Evolutionary conservation across 2,888 invertebrate species (phyloP), one percentile per base, ranked within the genome.

Genomic region (Drosophila tripunctata): DNA sequence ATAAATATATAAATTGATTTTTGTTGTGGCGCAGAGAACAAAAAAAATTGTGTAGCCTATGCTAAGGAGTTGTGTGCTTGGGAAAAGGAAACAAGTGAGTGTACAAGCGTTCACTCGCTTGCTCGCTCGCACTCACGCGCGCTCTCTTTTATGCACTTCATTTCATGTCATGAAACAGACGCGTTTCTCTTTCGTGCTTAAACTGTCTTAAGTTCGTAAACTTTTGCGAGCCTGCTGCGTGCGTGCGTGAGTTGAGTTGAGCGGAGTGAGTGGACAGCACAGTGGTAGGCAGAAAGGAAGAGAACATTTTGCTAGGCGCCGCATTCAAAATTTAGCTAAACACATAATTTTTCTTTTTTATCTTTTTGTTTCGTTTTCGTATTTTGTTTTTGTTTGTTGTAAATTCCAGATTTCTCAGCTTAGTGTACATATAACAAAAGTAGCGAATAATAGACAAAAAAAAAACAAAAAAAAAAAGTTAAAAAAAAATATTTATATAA

Each of bases 291-390:
- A 8, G 24, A 4, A 12, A 15, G 47, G 27, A 61, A 61, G 56
- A 56, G 31, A 70, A 70, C n/a, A n/a, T 70, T 70, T 70, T 38
- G 40, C 69, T 70, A 70, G 41, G 54, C 66, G 50, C 30, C 38
- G 38, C 30, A 21, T 44, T 55, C 44, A 4, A 67, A 71, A 71
- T 71, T 71, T 56, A 48, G 35, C 72, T 71, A 71, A 67, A 66
- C 36, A 64, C 40, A 50, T n/a, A n/a, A n/a, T 48, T 56, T 41
- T 31, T 3, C 44, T 51, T 36, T n/a, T 43, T 31, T 27, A 3
- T 4, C 36, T 27, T 35, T 36, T 30, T 10, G 31, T 15, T n/a
- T 19, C 12, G 1, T 43, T 17, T 12, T 17, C 51, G 2, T 19
- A 21, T 19, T 64, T 38, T 35, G 8, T 47, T 56, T 38, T 44